Base-by-base conservation (phyloP, 2,797 vertebrate species). In the Gambelia wislizenii region DNA sequence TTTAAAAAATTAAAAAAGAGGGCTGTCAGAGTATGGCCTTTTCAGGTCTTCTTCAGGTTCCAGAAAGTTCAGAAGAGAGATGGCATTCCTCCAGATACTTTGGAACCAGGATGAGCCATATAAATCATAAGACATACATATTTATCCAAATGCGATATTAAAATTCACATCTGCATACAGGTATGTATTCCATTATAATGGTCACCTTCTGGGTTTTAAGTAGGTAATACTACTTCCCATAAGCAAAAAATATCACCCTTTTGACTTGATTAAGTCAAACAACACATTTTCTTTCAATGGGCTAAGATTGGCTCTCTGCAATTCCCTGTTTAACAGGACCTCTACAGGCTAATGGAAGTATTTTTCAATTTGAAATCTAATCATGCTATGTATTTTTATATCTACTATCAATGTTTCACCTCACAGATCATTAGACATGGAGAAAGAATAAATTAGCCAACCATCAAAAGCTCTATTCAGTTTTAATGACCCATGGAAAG, bases 391-490 rank as follows among this genome's bases (percentile, higher is more conserved):
- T 77, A 83, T 67, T 89, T 94, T 93, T 87, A 22, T 44, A 91
- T 91, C 87, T 92, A 77, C 83, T 86, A 89, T 84, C 92, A 27
- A 89, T 56, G 87, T 94, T 94, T 95, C 86, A 95, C 83, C 87
- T 95, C 91, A 94, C 49, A 95, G 89, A 72, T 95, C 94, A 95
- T 96, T 96, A 95, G 86, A 82, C 33, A 78, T 54, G 84, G 67
- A 93, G 87, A 93, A 95, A 89, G 89, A 96, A 93, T 93, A 94
- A 94, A 94, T 92, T 95, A 95, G 79, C 79, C 95, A 92, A 94
- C 92, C 87, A 92, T 94, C 95, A 94, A 74, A 2, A 0, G 12
- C 39, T 88, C 67, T 72, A 83, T 82, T 87, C 90, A 74, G 82
- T 82, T 82, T 94, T 95, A 96, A 96, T 95, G 94, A 89, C 75